Percentiles rank a stretch among this genome's conserved stretches.
phyloP scores from a whole-genome alignment of 2,113 vertebrate species.

The Cyanistes caeruleus region DNA sequence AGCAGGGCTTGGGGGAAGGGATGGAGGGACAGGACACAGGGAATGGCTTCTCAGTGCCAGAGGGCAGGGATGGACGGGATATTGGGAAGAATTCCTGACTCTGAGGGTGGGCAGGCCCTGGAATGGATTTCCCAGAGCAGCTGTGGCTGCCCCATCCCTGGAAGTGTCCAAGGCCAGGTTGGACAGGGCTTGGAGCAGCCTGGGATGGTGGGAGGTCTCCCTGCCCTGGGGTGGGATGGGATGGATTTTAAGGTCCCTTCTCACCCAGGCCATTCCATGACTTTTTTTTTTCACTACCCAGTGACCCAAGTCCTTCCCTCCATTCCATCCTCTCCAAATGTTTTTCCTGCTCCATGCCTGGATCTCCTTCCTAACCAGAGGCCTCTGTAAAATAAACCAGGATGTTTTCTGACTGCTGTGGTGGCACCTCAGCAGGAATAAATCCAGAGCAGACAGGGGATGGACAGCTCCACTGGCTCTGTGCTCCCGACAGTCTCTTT shows the following conservation, averaged over 20 bases:
- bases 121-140: not conserved
- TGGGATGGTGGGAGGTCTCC: not conserved
- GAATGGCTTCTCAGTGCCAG: not conserved
- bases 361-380: not conserved
- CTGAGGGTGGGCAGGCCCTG: accelerated
- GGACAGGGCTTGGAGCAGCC: not conserved
- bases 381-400: not conserved
- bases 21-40: not conserved
- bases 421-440: not conserved
- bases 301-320: not conserved
- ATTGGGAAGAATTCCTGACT: accelerated
- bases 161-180: accelerated
- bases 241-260: not conserved
- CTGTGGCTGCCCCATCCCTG: not conserved
- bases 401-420: not conserved
- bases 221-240: not conserved
- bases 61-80: not conserved
- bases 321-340: not conserved
- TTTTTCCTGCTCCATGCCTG: not conserved
- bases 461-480: accelerated
- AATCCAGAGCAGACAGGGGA: not conserved
- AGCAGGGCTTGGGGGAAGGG: not conserved
- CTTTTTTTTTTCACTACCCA: not conserved
- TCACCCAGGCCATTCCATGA: not conserved
- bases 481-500: accelerated